Evolutionary conservation across 2,113 vertebrate genomes (phyloP), one percentile per base, ranked within the genome.

Genomic region (Stegastes partitus): DNA sequence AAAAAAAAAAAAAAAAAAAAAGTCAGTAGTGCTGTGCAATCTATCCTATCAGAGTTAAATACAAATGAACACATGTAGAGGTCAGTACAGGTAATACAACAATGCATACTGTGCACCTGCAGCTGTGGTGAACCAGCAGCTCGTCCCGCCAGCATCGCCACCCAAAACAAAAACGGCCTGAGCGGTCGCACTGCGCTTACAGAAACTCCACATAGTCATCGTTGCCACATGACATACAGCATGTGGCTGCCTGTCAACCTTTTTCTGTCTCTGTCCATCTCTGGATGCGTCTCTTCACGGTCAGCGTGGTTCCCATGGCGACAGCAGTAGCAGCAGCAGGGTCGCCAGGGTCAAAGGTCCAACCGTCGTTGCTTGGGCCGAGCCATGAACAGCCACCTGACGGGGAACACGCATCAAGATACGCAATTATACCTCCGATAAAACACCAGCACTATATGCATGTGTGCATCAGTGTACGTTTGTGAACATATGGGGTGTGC

Each of bases 21-120:
- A 65, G 73, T 89, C 84, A 88, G 90, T 91, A 82, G 78, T 83
- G 75, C 37, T 77, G 83, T 87, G 76, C 80, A 64, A 45, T 59
- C 84, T 89, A 86, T 70, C 31, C 59, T 84, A 84, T 34, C 53
- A 61, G 62, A 74, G 87, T 88, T 90, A 90, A 89, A 90, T 71
- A 84, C 65, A 89, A 78, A 78, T 82, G 49, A 84, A 80, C 65
- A 78, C 21, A 57, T 77, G 67, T 68, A 82, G 86, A 86, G 78
- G 89, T 93, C 72, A 92, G 92, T 91, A 86, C 76, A 88, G 77
- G 77, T 79, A 72, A 90, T 73, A 83, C 22, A 74, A 64, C 86
- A 88, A 87, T 74, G 58, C 68, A 72, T 44, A 64, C 73, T 64
- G 69, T 55, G 54, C 81, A 79, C 59, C 69, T 69, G 55, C 58